Conservation (phyloP, 1,140 invertebrate genomes). For the Nephila pilipes region DNA sequence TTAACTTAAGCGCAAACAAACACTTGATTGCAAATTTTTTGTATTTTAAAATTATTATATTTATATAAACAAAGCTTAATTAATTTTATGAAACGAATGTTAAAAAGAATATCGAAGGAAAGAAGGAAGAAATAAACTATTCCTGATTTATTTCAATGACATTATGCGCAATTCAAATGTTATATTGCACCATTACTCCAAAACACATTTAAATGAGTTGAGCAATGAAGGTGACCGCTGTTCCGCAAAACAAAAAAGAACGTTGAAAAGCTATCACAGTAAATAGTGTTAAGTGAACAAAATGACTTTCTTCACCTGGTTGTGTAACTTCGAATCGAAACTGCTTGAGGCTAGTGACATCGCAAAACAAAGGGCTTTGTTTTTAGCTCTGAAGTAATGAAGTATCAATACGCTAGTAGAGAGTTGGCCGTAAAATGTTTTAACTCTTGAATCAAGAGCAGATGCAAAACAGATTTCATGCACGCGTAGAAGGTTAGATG, state of each 20-base stretch:
- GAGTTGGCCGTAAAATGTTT: not conserved
- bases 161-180: not conserved
- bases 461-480: not conserved
- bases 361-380: slow-evolving; percentile 7
- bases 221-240: not conserved
- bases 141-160: not conserved
- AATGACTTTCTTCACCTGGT: not conserved
- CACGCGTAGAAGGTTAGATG: not conserved
- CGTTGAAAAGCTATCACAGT: not conserved
- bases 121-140: not conserved
- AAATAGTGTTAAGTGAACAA: not conserved
- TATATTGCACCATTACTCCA: not conserved
- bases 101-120: not conserved
- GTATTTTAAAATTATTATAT: too few species aligned
- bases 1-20: too few species aligned
- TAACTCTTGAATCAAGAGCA: not conserved
- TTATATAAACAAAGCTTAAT: too few species aligned
- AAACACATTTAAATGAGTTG: not conserved
- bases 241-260: not conserved
- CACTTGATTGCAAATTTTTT: too few species aligned
- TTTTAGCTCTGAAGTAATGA: not conserved
- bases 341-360: slow-evolving; percentile 11
- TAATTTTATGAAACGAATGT: too few species aligned
- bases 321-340: not conserved
- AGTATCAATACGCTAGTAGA: not conserved